Evolutionary conservation across 2,113 vertebrate genomes (phyloP), one percentile per base, ranked within the genome.

Genomic region (Otocyon megalotis): DNA sequence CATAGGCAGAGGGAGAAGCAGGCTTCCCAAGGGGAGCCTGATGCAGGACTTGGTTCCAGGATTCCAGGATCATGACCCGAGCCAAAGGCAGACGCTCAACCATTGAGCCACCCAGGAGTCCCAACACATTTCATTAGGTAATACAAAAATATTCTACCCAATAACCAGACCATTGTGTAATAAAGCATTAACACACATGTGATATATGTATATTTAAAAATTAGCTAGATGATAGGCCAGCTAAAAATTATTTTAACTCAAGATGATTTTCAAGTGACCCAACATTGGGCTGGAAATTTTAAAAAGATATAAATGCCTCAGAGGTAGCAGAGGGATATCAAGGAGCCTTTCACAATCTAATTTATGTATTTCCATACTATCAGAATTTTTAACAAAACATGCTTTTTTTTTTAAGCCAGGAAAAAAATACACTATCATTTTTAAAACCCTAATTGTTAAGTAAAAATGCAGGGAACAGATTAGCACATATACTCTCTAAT

Each of bases 181-280:
- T 15, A 91, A 85, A 82, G 50, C 35, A 97, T 26, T 77, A 43
- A 77, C 28, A 87, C 28, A 37, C 14, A 82, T 74, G 28, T 80
- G 28, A 43, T 80, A 71, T 4, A 54, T 19, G 53, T 35, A 26
- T 2, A 72, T 87, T 86, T 95, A 35, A 90, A 93, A 91, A 92
- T 11, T 79, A 37, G 71, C 37, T 65, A 65, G 10, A 86, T 89
- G 20, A 76, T 50, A 97, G 62, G 54, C 24, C 30, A 96, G 53
- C 37, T 74, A 74, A 96, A 93, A 83, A 58, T 82, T 90, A 65
- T 90, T 94, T 95, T 91, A 74, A 91, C 22, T 74, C 67, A 74
- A 84, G 30, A 92, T 88, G 13, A 96, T 77, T 79, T 79, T 50
- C 62, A 96, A 81, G 24, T 88, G 7, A 77, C 26, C 67, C 30